phyloP scores from a whole-genome alignment of 2,113 vertebrate genomes.

The Solea senegalensis region DNA sequence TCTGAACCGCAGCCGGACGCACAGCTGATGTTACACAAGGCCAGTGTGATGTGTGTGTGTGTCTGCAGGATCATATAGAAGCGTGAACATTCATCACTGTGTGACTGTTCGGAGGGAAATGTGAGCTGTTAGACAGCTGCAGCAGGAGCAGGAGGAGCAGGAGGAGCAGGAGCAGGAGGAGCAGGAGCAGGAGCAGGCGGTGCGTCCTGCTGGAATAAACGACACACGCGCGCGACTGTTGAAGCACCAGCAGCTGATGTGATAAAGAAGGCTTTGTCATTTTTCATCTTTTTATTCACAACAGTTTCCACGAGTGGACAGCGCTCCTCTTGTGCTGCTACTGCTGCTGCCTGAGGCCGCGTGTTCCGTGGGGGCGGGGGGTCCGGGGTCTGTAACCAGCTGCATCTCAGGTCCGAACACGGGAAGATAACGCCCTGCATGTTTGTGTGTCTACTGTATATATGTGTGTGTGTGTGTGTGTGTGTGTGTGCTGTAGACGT shows the following conservation, averaged over 20 bases:
- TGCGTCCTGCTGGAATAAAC: not conserved
- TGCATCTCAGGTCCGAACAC: constrained; percentile 49
- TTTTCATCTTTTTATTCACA: not conserved
- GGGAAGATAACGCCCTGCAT: constrained; percentile 17
- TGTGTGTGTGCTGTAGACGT: not conserved
- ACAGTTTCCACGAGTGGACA: not conserved
- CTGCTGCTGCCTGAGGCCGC: not conserved
- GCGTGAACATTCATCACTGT: not conserved
- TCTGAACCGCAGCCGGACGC: constrained; percentile 11
- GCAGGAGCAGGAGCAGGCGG: too few relatives aligned
- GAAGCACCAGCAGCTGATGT: too few relatives aligned
- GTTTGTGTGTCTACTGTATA: not conserved
- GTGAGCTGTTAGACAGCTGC: constrained; percentile 59
- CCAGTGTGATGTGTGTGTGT: not conserved
- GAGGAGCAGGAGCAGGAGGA: not conserved
- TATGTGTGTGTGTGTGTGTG: not conserved
- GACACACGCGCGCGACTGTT: not conserved
- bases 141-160: not conserved
- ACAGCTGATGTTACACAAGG: constrained; percentile 49
- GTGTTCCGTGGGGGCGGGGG: constrained; percentile 13
- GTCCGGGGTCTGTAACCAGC: constrained; percentile 34
- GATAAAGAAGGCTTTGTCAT: not conserved
- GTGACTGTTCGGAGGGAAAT: constrained; percentile 21
- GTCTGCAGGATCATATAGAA: not conserved
- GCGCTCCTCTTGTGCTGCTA: constrained; percentile 6